phyloP scores from a whole-genome alignment of 2,113 vertebrate species.

The Osmerus mordax region DNA sequence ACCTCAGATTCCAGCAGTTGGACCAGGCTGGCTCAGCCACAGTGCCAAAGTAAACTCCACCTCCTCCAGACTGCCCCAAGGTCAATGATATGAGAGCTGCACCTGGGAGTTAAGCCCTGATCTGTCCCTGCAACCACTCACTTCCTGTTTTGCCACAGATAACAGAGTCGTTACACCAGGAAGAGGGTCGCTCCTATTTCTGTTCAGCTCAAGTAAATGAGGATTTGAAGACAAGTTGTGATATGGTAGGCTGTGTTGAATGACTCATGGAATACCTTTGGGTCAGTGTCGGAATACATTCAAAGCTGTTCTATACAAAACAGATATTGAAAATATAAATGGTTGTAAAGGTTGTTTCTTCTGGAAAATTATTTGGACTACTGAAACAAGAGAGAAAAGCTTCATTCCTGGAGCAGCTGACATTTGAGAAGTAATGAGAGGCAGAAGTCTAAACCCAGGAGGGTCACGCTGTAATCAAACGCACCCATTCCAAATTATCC shows the following conservation, averaged over 20 bases:
- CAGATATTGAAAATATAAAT: too few species aligned
- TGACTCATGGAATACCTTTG: too few species aligned
- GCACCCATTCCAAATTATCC: slow-evolving; percentile 1
- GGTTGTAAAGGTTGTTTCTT: too few species aligned
- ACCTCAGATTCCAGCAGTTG: slow-evolving; percentile 42
- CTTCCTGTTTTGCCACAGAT: slow-evolving; percentile 50
- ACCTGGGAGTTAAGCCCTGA: slow-evolving; percentile 26
- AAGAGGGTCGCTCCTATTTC: too few species aligned
- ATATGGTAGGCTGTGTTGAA: too few species aligned
- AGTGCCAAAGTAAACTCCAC: slow-evolving; percentile 32
- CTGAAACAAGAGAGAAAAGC: neutral
- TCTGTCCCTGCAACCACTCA: slow-evolving; percentile 26
- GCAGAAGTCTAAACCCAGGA: neutral
- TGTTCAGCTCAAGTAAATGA: too few species aligned
- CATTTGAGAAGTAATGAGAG: slow-evolving; percentile 9
- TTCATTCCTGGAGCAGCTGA: slow-evolving; percentile 6
- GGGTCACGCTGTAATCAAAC: slow-evolving; percentile 19
- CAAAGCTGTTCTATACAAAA: too few species aligned
- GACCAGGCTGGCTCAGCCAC: slow-evolving; percentile 11
- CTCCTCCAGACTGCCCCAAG: slow-evolving; percentile 24
- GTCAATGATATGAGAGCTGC: slow-evolving; percentile 32
- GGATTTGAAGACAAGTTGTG: too few species aligned
- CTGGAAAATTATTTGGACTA: too few species aligned
- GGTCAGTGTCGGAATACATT: too few species aligned
- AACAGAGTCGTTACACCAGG: slow-evolving; percentile 23